phyloP scores from a whole-genome alignment of 2,888 invertebrate species.

The Acronicta alni region DNA sequence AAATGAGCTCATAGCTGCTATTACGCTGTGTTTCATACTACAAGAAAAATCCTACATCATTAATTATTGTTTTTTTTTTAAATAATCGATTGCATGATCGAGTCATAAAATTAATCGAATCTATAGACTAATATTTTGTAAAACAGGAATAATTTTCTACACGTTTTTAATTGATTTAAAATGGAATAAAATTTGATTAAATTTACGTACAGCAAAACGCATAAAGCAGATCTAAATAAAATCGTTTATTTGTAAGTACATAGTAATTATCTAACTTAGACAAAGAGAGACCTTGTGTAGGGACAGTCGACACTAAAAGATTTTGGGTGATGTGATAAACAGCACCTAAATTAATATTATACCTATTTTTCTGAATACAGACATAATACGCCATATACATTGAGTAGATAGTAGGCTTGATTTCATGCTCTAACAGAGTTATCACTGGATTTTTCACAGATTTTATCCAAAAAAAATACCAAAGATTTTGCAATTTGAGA shows the following conservation, averaged over 20 bases:
- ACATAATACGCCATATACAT: no score
- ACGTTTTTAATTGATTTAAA: conserved; percentile 8
- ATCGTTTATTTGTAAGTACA: conserved; percentile 53
- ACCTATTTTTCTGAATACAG: background rate
- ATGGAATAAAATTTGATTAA: conserved; percentile 10
- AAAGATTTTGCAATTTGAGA: no score
- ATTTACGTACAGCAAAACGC: conserved; percentile 24
- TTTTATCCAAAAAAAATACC: no score
- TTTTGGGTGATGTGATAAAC: conserved; percentile 17
- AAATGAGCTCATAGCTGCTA: conserved; percentile 46
- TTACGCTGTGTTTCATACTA: conserved; percentile 28
- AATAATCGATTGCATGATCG: conserved; percentile 11
- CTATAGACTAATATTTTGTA: conserved; percentile 19
- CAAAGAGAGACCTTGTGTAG: conserved; percentile 44
- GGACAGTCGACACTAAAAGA: conserved; percentile 35
- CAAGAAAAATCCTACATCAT: conserved; percentile 6
- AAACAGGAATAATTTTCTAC: conserved; percentile 5
- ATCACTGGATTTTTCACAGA: no score
- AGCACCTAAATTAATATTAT: no score
- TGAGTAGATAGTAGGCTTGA: no score
- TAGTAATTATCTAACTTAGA: conserved; percentile 43
- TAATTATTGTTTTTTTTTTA: conserved; percentile 16
- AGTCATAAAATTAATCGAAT: conserved; percentile 20
- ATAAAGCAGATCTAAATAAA: conserved; percentile 51
- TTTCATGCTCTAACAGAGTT: no score